Evolutionary conservation across 2,888 invertebrate species (phyloP).

Genomic region (Odiellus spinosus): DNA sequence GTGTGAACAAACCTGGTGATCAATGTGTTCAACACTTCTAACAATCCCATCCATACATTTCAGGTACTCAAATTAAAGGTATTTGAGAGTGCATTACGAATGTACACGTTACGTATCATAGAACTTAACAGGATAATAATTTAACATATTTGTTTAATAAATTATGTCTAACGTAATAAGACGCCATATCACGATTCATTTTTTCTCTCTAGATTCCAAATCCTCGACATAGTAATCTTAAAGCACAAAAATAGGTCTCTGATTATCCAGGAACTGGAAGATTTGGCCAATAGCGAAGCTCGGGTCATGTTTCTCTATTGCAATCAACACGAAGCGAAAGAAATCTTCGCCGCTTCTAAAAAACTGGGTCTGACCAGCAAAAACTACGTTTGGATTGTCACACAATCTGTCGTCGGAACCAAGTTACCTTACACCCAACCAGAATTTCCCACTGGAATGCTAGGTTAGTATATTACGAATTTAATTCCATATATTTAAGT

Average conservation of each 20-base stretch:
- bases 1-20: too few species aligned
- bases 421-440: slow-evolving; percentile 50
- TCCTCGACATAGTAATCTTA: slow-evolving; percentile 48
- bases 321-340: slow-evolving; percentile 68
- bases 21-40: too few species aligned
- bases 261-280: slow-evolving; percentile 52
- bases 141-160: too few species aligned
- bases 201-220: slow-evolving; percentile 48
- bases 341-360: slow-evolving; percentile 58
- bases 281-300: slow-evolving; percentile 73
- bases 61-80: too few species aligned
- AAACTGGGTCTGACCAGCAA: slow-evolving; percentile 59
- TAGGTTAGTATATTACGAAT: slow-evolving; percentile 46
- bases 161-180: too few species aligned
- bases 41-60: too few species aligned
- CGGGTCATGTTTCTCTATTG: slow-evolving; percentile 83
- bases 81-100: too few species aligned
- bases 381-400: slow-evolving; percentile 93
- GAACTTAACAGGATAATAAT: too few species aligned
- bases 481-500: too few species aligned
- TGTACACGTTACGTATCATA: too few species aligned
- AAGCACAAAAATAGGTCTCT: slow-evolving; percentile 33
- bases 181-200: too few species aligned
- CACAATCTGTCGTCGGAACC: slow-evolving; percentile 66
- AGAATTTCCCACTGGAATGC: slow-evolving; percentile 79